These are phyloP conservation scores for Aphaenogaster rudis DNA, from an alignment of 1,140 invertebrate genomes.

Conservation along the genomic window DNA sequence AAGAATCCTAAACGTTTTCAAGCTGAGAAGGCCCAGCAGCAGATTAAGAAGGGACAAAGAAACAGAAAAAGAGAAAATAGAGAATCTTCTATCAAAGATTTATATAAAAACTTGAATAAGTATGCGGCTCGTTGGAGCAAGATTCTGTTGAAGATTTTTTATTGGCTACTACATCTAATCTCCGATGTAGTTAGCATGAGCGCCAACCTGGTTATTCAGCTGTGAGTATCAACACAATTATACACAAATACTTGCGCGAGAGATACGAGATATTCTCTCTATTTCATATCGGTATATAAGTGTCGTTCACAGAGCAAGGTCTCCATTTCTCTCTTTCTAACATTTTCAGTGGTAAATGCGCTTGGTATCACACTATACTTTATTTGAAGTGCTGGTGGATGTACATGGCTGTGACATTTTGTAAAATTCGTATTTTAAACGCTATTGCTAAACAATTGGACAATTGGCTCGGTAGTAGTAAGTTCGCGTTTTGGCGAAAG, in stretches of 20 bases:
- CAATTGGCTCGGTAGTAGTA: conserved; percentile 88
- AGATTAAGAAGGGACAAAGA: conserved; percentile 83
- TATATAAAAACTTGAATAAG: conserved; percentile 86
- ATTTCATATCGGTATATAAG: background rate
- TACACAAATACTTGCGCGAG: background rate
- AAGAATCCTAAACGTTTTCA: conserved; percentile 84
- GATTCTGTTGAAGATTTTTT: conserved; percentile 89
- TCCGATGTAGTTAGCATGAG: conserved; percentile 93
- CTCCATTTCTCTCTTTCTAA: background rate
- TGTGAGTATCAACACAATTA: conserved; percentile 89
- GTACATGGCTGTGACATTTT: conserved; percentile 81
- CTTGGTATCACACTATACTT: conserved; percentile 83
- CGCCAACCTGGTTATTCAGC: conserved; percentile 91
- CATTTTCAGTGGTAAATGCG: conserved; percentile 83
- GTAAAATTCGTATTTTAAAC: conserved; percentile 84
- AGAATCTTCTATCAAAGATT: conserved; percentile 84
- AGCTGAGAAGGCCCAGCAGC: conserved; percentile 85
- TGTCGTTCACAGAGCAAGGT: background rate
- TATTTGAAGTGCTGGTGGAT: conserved; percentile 85
- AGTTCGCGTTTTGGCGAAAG: conserved; percentile 89
- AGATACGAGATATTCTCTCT: background rate
- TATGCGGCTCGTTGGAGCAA: conserved; percentile 90
- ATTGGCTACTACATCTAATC: conserved; percentile 93
- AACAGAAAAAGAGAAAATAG: conserved; percentile 82
- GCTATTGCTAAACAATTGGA: conserved; percentile 88